Conservation (phyloP, 2,888 invertebrate genomes). For the Bombylius discolor region DNA sequence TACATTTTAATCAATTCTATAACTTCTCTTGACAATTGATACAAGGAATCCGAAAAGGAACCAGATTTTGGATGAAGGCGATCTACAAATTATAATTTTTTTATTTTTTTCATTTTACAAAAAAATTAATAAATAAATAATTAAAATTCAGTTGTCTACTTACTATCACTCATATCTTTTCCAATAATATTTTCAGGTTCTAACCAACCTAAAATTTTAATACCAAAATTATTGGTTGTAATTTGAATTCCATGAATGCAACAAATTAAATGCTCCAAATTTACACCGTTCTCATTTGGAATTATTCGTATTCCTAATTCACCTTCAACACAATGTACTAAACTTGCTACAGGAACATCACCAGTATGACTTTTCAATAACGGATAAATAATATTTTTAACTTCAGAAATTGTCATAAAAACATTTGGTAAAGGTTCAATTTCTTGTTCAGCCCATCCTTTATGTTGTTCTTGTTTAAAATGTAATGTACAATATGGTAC, state of each 20-base stretch:
- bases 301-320: constrained; percentile 27
- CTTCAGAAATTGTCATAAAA: constrained; percentile 32
- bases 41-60: constrained; percentile 32
- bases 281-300: constrained; percentile 53
- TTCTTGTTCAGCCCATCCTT: constrained; percentile 68
- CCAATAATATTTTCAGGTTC: constrained; percentile 21
- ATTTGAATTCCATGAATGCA: constrained; percentile 59
- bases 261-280: constrained; percentile 78
- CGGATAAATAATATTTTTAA: constrained; percentile 31
- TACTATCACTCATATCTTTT: constrained; percentile 13
- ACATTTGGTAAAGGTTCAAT: constrained; percentile 49
- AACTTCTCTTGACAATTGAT: constrained; percentile 74
- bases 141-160: neutral
- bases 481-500: constrained; percentile 54
- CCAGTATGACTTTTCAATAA: constrained; percentile 30
- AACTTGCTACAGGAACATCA: constrained; percentile 33
- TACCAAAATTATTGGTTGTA: constrained; percentile 35
- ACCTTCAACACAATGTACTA: constrained; percentile 33
- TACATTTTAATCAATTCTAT: constrained; percentile 71
- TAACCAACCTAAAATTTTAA: constrained; percentile 33
- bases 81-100: neutral
- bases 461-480: constrained; percentile 43
- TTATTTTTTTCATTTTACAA: neutral
- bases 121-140: neutral
- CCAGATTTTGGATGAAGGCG: constrained; percentile 22